A percentile compares a stretch with the other conserved stretches of the same genome.
phyloP scores from a whole-genome alignment of 2,888 invertebrate species.

The Unio pictorum region DNA sequence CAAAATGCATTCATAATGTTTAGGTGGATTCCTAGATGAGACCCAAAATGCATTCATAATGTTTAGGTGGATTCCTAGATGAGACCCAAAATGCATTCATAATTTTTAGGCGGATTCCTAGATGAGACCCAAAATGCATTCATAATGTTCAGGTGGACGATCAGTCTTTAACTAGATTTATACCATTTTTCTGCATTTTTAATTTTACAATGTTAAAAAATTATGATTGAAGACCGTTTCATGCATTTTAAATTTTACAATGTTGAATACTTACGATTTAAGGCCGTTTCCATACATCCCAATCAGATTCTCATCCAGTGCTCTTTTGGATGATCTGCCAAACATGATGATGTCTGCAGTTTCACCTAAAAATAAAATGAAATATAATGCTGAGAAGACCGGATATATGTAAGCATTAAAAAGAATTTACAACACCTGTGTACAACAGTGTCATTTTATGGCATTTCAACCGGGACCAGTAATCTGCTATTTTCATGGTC shows the following conservation, averaged over 20 bases:
- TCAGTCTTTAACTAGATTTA: background rate
- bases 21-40: too few species aligned
- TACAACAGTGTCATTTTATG: too few species aligned
- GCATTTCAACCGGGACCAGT: too few species aligned
- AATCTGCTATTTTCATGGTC: too few species aligned
- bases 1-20: too few species aligned
- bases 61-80: background rate
- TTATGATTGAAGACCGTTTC: slow-evolving; percentile 74
- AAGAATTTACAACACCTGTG: too few species aligned
- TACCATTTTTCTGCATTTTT: background rate
- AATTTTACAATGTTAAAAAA: slow-evolving; percentile 36
- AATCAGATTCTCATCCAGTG: slow-evolving; percentile 69
- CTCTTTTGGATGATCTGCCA: slow-evolving; percentile 70
- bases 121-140: background rate
- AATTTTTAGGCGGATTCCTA: background rate
- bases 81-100: background rate
- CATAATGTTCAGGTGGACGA: background rate
- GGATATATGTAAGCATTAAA: too few species aligned
- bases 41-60: background rate
- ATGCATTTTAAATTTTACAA: background rate
- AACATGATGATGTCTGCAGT: slow-evolving; percentile 71
- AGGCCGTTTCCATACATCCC: slow-evolving; percentile 75
- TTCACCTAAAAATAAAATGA: slow-evolving; percentile 61
- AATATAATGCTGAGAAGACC: background rate
- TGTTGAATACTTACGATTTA: slow-evolving; percentile 72